Conservation (phyloP, 2,888 invertebrate genomes). For the Cataglyphis rosenhaueri region DNA sequence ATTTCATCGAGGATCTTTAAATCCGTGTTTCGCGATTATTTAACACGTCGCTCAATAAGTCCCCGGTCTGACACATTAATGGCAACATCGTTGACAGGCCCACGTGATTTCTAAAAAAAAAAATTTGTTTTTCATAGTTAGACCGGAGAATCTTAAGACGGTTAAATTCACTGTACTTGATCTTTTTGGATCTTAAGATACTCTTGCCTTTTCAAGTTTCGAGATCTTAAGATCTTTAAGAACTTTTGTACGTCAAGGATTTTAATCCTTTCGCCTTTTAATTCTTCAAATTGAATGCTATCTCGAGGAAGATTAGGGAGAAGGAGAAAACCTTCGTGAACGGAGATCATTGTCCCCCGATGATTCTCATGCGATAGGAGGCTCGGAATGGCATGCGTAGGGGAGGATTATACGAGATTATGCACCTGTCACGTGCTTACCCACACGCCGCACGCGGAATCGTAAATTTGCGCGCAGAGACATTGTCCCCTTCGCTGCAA, state of each 20-base stretch:
- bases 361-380: conserved; percentile 20
- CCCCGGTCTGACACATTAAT: too few relatives aligned
- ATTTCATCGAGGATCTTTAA: neutral
- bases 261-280: neutral
- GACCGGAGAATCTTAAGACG: neutral
- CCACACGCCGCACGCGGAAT: conserved; percentile 63
- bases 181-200: neutral
- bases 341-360: conserved; percentile 32
- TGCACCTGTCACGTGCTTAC: conserved; percentile 68
- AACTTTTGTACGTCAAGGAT: neutral
- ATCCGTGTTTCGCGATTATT: neutral
- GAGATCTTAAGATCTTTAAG: neutral
- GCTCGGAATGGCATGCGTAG: conserved; percentile 30
- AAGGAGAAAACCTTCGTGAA: neutral
- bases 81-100: too few relatives aligned
- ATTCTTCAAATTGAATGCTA: neutral
- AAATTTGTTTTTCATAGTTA: too few relatives aligned
- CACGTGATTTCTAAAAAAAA: too few relatives aligned
- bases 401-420: conserved; percentile 67
- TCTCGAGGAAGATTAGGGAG: too few relatives aligned
- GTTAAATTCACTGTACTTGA: neutral
- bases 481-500: conserved; percentile 64
- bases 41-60: too few relatives aligned
- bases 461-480: conserved; percentile 62
- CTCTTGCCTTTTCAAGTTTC: neutral